Evolutionary conservation across 2,888 invertebrate genomes (phyloP), one percentile per base, ranked within the genome.

Genomic region (Thereva nobilitata): DNA sequence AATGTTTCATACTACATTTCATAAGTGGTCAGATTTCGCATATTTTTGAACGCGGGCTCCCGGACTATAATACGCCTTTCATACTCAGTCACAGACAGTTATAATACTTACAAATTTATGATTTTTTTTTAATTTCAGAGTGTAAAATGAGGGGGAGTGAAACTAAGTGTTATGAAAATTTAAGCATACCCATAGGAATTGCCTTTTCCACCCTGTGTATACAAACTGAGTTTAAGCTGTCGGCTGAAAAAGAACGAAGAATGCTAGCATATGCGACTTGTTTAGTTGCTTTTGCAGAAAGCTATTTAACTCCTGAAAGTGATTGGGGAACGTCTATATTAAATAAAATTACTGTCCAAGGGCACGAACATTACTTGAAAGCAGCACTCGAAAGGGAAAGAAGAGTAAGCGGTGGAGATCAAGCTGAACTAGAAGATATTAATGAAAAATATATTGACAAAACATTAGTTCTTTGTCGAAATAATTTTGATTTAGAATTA

Each of bases 201-300:
- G 42, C 12, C 23, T 64, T 64, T 53, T 52, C 44, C n/a, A 7
- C 42, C 1, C 42, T 50, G 8, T 8, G 12, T 10, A 34, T 64
- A 23, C 23, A 23, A 12, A 10, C 6, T 12, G 9, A 47, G 3
- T 34, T 4, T 0, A 44, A 55, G 1, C 44, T 63, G 2, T 71
- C 71, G 7, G 50, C 59, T 5, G 4, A 55, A 2, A 40, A 68
- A 3, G 73, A 75, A 49, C 35, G 71, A 23, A 67, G 72, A 6
- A 65, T 74, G 0, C 70, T 74, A 54, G 74, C 74, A 0, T 80
- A 70, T 55, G 78, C 76, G 0, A 74, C 74, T 0, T 72, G 73
- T 53, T 65, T 80, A 4, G 73, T 78, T 44, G 78, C 75, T 3
- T 79, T 78, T 68, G 77, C 77, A 0, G 73, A 75, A 23, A 72